Conservation (phyloP, 1,140 invertebrate species). For the Hirudo medicinalis region DNA sequence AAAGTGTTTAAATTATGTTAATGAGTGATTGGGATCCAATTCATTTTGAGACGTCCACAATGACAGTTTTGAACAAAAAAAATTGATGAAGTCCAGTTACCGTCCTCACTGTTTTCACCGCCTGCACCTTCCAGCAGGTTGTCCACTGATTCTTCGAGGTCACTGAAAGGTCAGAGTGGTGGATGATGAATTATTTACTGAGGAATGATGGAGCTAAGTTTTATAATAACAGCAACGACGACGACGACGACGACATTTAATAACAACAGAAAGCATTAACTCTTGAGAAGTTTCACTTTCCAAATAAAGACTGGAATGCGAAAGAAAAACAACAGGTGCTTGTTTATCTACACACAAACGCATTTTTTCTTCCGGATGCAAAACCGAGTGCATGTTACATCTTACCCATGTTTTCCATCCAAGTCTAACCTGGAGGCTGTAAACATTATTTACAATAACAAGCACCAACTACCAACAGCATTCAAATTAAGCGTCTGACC, state of each 20-base stretch:
- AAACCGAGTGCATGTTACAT: too few relatives aligned
- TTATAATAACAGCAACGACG: neutral
- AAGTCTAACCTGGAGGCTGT: too few relatives aligned
- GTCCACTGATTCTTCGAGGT: slow-evolving; percentile 15
- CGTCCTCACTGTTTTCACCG: slow-evolving; percentile 4
- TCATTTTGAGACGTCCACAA: neutral
- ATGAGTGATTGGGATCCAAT: neutral
- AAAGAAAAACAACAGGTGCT: too few relatives aligned
- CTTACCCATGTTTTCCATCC: too few relatives aligned
- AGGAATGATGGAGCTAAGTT: neutral
- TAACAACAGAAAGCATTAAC: neutral
- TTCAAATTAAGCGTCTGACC: too few relatives aligned
- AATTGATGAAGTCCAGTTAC: neutral
- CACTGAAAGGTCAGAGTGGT: neutral
- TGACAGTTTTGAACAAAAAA: neutral
- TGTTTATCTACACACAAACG: too few relatives aligned
- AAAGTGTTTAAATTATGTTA: neutral
- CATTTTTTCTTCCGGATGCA: too few relatives aligned
- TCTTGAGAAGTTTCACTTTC: too few relatives aligned
- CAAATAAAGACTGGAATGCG: too few relatives aligned
- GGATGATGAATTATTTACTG: neutral
- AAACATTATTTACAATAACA: too few relatives aligned
- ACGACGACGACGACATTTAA: neutral
- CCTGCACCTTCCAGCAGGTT: slow-evolving; percentile 7
- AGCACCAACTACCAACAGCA: too few relatives aligned